These are phyloP conservation scores for Leptopilina boulardi DNA, from an alignment of 1,140 invertebrate species.

Conservation along the genomic window DNA sequence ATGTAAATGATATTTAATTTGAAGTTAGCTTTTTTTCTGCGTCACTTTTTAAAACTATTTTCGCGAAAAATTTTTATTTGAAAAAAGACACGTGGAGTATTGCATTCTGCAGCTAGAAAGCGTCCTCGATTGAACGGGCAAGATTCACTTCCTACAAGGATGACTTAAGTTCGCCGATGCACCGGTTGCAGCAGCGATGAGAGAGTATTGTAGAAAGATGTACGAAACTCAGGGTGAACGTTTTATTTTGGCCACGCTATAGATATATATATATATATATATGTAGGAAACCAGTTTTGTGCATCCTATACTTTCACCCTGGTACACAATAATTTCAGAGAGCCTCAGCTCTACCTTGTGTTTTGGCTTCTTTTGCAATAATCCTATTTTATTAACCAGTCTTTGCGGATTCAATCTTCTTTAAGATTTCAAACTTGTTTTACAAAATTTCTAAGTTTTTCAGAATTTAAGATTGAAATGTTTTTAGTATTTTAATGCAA, in stretches of 20 bases:
- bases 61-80: not conserved
- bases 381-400: conserved; percentile 58
- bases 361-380: conserved; percentile 50
- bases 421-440: no score
- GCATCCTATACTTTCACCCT: conserved; percentile 54
- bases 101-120: conserved; percentile 25
- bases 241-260: conserved; percentile 47
- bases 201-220: conserved; percentile 52
- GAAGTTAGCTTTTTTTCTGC: no score
- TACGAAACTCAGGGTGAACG: conserved; percentile 56
- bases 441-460: no score
- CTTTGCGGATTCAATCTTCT: not conserved
- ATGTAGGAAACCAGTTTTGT: conserved; percentile 63
- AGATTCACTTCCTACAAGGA: conserved; percentile 50
- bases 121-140: conserved; percentile 23
- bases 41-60: no score
- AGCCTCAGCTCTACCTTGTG: conserved; percentile 51
- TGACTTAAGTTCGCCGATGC: conserved; percentile 49
- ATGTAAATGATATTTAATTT: no score
- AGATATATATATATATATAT: conserved; percentile 53
- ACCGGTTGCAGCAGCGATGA: conserved; percentile 44
- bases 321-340: conserved; percentile 48
- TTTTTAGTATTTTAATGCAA: no score
- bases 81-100: conserved; percentile 17
- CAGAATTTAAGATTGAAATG: no score